A percentile compares a stretch with the other conserved stretches of the same genome.
These are phyloP conservation scores for Austrofundulus limnaeus DNA, from an alignment of 2,113 vertebrate genomes.

Conservation along the genomic window DNA sequence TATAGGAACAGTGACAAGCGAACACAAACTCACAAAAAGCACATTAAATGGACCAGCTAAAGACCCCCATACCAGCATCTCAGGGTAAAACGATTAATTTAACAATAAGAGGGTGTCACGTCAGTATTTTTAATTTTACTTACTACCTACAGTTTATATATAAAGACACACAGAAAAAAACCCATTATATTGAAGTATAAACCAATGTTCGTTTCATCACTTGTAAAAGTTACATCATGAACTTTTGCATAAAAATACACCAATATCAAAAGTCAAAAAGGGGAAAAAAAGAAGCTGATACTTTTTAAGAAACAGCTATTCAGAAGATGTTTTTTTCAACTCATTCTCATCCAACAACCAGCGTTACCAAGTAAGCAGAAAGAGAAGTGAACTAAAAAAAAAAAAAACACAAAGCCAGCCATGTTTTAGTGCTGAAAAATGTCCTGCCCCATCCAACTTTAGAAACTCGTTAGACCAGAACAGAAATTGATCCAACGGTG, in stretches of 20 bases:
- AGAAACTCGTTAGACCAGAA: neutral
- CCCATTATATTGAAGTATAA: too few species aligned
- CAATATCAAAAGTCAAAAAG: neutral
- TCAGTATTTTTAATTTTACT: conserved; percentile 41
- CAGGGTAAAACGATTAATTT: conserved; percentile 57
- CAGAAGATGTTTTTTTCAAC: too few species aligned
- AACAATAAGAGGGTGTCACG: conserved; percentile 55
- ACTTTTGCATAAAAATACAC: too few species aligned
- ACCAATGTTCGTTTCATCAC: too few species aligned
- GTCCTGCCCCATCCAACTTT: neutral
- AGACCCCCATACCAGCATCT: conserved; percentile 40
- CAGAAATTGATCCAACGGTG: neutral
- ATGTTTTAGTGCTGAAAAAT: neutral
- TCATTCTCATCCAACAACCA: too few species aligned
- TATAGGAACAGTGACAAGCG: conserved; percentile 23
- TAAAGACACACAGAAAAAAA: too few species aligned
- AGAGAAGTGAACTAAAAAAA: neutral
- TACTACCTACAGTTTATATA: neutral
- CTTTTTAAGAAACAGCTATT: too few species aligned
- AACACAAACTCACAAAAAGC: conserved; percentile 22
- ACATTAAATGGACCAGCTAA: conserved; percentile 60
- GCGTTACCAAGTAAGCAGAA: too few species aligned
- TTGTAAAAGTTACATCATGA: too few species aligned
- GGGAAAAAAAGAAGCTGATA: neutral
- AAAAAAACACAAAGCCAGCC: neutral